Percentiles rank a stretch among this genome's conserved stretches.
phyloP scores from a whole-genome alignment of 2,113 vertebrate species.

The Sylvicapra grimmia region DNA sequence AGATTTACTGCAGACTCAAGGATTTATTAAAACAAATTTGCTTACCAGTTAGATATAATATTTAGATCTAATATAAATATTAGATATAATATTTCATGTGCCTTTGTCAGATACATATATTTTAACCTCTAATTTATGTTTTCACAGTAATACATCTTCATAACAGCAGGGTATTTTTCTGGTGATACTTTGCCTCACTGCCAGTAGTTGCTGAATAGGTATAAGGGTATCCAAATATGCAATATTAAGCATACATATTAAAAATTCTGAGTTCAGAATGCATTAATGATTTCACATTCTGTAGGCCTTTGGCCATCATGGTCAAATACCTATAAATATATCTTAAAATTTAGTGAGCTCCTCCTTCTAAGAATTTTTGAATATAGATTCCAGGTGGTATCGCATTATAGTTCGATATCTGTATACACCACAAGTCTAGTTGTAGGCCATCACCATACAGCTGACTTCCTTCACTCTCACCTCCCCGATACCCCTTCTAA shows the following conservation, averaged over 20 bases:
- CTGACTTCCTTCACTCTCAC: not conserved
- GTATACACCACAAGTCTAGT: not conserved
- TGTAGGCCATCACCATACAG: not conserved
- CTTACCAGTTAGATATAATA: not conserved
- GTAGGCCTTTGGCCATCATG: not conserved
- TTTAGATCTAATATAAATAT: not conserved
- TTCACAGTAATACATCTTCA: slow-evolving; percentile 40
- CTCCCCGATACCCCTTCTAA: not conserved
- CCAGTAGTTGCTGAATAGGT: slow-evolving; percentile 51
- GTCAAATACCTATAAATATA: not conserved
- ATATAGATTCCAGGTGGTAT: not conserved
- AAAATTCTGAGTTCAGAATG: not conserved
- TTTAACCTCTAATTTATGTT: slow-evolving; percentile 35
- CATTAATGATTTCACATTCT: slow-evolving; percentile 28
- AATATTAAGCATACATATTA: not conserved
- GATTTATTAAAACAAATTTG: slow-evolving; percentile 24
- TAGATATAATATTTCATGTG: slow-evolving; percentile 22
- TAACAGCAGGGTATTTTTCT: slow-evolving; percentile 37
- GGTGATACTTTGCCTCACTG: slow-evolving; percentile 43
- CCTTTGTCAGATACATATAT: slow-evolving; percentile 17
- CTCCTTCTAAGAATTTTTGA: not conserved
- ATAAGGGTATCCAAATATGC: slow-evolving; percentile 25
- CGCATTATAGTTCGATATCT: not conserved
- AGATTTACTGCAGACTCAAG: not conserved
- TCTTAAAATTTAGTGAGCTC: not conserved